Evolutionary conservation across 2,113 vertebrate species (phyloP).

Genomic region (rat (Rattus norvegicus)): DNA sequence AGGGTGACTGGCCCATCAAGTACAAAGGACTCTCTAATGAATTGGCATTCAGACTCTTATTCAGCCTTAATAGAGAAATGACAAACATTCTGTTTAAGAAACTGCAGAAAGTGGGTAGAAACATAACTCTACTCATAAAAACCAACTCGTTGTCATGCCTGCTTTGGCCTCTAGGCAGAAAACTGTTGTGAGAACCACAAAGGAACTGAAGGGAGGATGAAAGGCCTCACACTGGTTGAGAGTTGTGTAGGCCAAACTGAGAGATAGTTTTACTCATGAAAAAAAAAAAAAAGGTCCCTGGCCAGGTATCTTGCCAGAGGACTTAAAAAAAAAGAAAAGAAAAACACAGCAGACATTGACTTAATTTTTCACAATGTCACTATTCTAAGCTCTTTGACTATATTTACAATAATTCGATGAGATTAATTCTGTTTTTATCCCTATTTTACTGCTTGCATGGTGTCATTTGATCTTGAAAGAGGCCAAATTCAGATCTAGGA

Average conservation of each 20-base stretch:
- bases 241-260: not conserved
- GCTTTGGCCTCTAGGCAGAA: not conserved
- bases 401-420: not conserved
- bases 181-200: not conserved
- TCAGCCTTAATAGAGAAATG: not conserved
- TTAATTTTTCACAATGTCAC: not conserved
- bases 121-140: not conserved
- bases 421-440: conserved; percentile 10
- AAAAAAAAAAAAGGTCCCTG: no score
- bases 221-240: not conserved
- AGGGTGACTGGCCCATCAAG: not conserved
- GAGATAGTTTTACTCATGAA: not conserved
- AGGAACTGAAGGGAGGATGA: not conserved
- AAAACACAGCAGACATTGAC: not conserved
- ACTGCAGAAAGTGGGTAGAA: conserved; percentile 7
- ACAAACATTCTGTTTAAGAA: not conserved
- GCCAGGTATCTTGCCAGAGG: not conserved
- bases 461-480: not conserved
- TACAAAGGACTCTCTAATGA: not conserved
- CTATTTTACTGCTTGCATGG: not conserved
- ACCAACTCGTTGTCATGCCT: not conserved
- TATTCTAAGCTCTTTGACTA: not conserved
- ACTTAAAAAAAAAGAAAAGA: not conserved
- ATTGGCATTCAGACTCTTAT: not conserved
- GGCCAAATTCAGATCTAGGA: not conserved